A percentile compares a stretch with the other conserved stretches of the same genome.
Evolutionary conservation across 2,113 vertebrate genomes (phyloP).

Genomic region (Calonectris borealis): DNA sequence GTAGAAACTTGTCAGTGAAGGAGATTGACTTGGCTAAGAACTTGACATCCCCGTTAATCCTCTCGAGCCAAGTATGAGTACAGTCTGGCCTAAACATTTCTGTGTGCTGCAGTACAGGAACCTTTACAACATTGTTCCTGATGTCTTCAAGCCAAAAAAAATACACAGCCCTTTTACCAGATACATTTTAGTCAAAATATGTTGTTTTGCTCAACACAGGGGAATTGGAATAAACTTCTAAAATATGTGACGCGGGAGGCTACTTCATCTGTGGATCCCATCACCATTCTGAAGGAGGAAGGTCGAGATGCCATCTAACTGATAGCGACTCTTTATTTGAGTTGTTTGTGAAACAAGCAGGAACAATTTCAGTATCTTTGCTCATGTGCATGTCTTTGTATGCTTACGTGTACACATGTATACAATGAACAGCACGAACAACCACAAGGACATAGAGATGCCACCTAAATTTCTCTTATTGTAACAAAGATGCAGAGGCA

Average conservation of each 20-base stretch:
- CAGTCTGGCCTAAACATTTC: background rate
- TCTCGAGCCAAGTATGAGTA: background rate
- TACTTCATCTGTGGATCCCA: background rate
- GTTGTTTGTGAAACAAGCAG: background rate
- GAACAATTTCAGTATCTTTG: background rate
- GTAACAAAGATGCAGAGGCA: background rate
- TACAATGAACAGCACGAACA: background rate
- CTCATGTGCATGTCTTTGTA: background rate
- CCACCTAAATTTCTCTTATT: background rate
- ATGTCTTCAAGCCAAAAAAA: background rate
- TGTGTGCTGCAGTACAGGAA: background rate
- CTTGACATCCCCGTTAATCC: constrained; percentile 23
- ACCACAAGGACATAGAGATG: background rate
- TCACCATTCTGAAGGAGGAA: background rate
- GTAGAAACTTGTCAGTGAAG: constrained; percentile 44
- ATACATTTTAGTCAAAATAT: background rate
- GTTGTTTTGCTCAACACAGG: background rate
- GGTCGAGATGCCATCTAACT: background rate
- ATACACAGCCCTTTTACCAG: background rate
- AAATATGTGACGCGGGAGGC: background rate
- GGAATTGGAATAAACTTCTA: background rate
- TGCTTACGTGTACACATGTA: background rate
- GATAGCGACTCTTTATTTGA: background rate
- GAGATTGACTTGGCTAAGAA: constrained; percentile 32
- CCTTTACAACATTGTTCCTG: background rate